Conservation (phyloP, 2,113 vertebrate genomes). For the Mobula birostris region DNA sequence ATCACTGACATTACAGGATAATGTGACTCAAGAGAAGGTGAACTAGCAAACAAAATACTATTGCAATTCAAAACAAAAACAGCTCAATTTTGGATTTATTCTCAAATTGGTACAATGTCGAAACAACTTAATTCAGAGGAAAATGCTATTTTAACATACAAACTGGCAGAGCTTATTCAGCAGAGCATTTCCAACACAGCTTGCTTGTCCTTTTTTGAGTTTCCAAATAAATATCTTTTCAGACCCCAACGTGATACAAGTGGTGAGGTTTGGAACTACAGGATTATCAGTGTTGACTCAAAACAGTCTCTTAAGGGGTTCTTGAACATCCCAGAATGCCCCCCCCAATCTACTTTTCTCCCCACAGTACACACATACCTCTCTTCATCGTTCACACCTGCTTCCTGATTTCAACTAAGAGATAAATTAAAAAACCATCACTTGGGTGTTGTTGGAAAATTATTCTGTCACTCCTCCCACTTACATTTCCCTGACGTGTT, state of each 20-base stretch:
- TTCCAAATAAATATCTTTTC: neutral
- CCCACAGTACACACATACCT: slow-evolving; percentile 27
- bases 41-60: neutral
- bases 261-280: slow-evolving; percentile 21
- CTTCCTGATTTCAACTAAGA: slow-evolving; percentile 15
- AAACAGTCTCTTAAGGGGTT: slow-evolving; percentile 1
- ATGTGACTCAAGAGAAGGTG: no score
- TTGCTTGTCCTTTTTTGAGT: no score
- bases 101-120: neutral
- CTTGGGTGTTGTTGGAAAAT: slow-evolving; percentile 26
- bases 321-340: neutral
- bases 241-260: neutral
- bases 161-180: neutral
- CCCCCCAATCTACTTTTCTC: neutral
- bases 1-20: neutral
- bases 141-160: neutral
- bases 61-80: neutral
- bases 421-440: slow-evolving; percentile 24
- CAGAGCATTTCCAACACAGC: neutral
- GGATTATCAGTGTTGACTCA: neutral
- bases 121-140: neutral
- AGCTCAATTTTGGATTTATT: neutral
- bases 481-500: slow-evolving; percentile 14
- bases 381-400: slow-evolving; percentile 16
- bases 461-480: slow-evolving; percentile 12